Percentiles rank a stretch among this genome's conserved stretches.
phyloP scores from a whole-genome alignment of 1,140 invertebrate species.

The Drosophila sp. region DNA sequence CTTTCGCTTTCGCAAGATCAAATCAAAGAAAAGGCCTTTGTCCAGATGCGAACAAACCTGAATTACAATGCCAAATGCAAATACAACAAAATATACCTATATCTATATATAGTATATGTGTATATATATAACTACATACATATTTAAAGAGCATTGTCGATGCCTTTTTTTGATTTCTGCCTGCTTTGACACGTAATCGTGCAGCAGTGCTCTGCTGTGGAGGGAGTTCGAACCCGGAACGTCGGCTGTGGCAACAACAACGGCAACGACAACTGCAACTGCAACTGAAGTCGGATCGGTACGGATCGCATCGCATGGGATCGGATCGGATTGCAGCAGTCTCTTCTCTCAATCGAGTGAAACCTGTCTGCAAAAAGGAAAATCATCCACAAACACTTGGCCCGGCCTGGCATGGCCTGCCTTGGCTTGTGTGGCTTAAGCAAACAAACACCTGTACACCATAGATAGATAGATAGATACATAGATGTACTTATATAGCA shows the following conservation, averaged over 20 bases:
- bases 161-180: slow-evolving; percentile 57
- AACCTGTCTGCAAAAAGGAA: slow-evolving; percentile 78
- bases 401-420: background rate
- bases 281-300: slow-evolving; percentile 33
- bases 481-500: slow-evolving; percentile 27
- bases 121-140: slow-evolving; percentile 32
- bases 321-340: slow-evolving; percentile 20
- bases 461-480: slow-evolving; percentile 12
- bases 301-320: background rate
- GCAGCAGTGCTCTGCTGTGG: slow-evolving; percentile 33
- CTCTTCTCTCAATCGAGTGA: slow-evolving; percentile 50
- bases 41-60: slow-evolving; percentile 54
- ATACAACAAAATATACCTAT: slow-evolving; percentile 41
- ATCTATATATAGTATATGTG: background rate
- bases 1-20: slow-evolving; percentile 80
- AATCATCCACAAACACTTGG: slow-evolving; percentile 64
- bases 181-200: slow-evolving; percentile 68
- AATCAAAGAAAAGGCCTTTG: slow-evolving; percentile 64
- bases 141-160: slow-evolving; percentile 53
- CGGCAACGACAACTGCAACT: background rate
- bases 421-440: slow-evolving; percentile 50
- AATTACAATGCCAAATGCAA: slow-evolving; percentile 78
- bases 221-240: slow-evolving; percentile 72
- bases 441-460: slow-evolving; percentile 54
- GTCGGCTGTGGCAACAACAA: slow-evolving; percentile 12